phyloP scores from a whole-genome alignment of 2,888 invertebrate species.

The Cylindroiulus punctatus region DNA sequence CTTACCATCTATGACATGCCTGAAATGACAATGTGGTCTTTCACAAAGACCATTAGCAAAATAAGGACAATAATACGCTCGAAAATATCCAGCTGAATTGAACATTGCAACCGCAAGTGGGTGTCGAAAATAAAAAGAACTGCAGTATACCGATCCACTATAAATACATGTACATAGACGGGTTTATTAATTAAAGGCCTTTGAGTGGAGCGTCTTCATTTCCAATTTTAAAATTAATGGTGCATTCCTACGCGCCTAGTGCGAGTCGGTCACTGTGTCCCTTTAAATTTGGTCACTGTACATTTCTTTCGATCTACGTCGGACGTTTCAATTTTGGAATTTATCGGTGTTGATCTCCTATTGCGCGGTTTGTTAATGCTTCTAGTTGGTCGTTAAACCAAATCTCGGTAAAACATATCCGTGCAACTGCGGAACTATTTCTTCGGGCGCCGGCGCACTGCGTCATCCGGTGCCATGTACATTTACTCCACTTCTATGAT shows the following conservation, averaged over 20 bases:
- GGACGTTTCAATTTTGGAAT: not conserved
- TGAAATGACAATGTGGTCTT: constrained; percentile 91
- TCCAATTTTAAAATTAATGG: not conserved
- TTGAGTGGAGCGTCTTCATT: constrained; percentile 8
- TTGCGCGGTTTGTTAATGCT: no score
- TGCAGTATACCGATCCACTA: not conserved
- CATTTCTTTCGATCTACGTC: not conserved
- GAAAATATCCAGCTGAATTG: constrained; percentile 89
- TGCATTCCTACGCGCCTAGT: not conserved
- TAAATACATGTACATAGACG: constrained; percentile 11
- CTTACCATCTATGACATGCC: constrained; percentile 80
- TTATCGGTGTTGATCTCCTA: not conserved
- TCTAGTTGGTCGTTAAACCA: no score
- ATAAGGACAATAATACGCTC: constrained; percentile 86
- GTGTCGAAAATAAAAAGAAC: not conserved
- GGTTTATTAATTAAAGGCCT: constrained; percentile 3
- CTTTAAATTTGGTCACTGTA: constrained; percentile 3
- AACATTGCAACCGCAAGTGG: constrained; percentile 73
- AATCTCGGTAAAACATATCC: not conserved
- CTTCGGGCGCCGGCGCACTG: not conserved
- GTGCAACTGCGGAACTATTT: not conserved
- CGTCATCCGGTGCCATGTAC: not conserved
- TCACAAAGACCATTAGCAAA: constrained; percentile 82
- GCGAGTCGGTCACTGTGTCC: constrained; percentile 16
- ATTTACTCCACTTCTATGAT: not conserved